Base-by-base conservation (phyloP, 2,113 vertebrate genomes). In the Pterophyllum scalare region DNA sequence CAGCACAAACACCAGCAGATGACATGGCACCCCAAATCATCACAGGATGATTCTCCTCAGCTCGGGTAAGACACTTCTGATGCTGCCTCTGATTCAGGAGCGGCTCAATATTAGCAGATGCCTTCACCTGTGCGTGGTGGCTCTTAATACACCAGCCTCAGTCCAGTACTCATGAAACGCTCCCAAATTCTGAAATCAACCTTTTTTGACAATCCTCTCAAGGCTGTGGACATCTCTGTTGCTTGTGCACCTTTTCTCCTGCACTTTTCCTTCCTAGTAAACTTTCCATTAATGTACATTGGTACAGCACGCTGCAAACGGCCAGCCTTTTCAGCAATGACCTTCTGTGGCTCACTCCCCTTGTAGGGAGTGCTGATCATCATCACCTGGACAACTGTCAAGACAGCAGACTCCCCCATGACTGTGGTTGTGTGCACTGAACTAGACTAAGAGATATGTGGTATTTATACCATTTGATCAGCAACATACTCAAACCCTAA, bases 341-440 rank as follows among this genome's bases (percentile, higher is more conserved):
- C 61, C 22, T 19, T 46, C 22, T 46, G 12, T 26, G 14, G 62
- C 62, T 67, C 43, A 22, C 62, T 46, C 15, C 26, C 22, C 38
- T 65, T 26, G 38, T 38, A 24, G 38, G 43, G 13, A 13, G n/a
- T 67, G 38, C 11, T 67, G 62, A 67, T 46, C 38, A 26, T 46
- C 38, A 43, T 46, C 22, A 19, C 38, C 62, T 26, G 62, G 38
- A 67, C 14, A 10, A 46, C 62, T 6, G 43, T 65, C 38, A 24
- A 24, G 0, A 43, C 62, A 6, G 35, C 62, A 64, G 12, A 64
- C 60, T 7, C 35, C 60, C 11, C 61, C 14, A 22, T 65, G 62
- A 0, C 10, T 65, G 35, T 28, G 24, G 24, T 17, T 0, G 14
- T 24, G n/a, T 65, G n/a, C 24, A 0, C 38, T 65, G 14, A 43